A percentile compares a stretch with the other conserved stretches of the same genome.
Conservation (phyloP, 2,113 vertebrate species). For the Pterocles gutturalis region DNA sequence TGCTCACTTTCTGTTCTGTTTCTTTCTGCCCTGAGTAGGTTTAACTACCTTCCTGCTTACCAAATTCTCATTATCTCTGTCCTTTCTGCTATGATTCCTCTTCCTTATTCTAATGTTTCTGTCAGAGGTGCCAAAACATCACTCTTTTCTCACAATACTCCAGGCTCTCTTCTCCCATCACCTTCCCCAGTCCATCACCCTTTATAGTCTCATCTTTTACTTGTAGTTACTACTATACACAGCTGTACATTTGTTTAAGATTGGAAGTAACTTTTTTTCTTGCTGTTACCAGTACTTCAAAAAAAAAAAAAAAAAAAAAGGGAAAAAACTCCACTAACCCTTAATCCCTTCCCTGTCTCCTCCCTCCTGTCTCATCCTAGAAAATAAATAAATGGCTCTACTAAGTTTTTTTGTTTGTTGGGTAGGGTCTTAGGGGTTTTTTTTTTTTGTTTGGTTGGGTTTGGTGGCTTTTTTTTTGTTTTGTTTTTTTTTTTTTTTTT, state of each 20-base stretch:
- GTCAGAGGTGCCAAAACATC: neutral
- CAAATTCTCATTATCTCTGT: neutral
- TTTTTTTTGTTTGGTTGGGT: neutral
- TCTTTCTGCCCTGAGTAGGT: neutral
- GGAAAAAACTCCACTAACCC: fast-evolving
- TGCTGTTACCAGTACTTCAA: neutral
- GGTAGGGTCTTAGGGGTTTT: no score
- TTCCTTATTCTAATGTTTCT: neutral
- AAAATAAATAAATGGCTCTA: neutral
- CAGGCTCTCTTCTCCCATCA: neutral
- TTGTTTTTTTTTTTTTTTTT: neutral
- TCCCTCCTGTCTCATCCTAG: neutral
- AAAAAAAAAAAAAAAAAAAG: neutral
- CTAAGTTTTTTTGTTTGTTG: neutral
- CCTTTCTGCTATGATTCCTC: neutral
- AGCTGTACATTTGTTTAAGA: neutral
- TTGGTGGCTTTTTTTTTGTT: no score
- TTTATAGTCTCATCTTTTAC: neutral
- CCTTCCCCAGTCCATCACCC: neutral
- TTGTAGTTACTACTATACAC: neutral
- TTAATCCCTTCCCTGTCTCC: neutral
- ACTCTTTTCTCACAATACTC: neutral
- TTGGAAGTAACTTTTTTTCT: neutral
- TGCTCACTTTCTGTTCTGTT: neutral
- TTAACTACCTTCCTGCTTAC: neutral